Conservation (phyloP, 2,113 vertebrate genomes). For the Crocuta crocuta region DNA sequence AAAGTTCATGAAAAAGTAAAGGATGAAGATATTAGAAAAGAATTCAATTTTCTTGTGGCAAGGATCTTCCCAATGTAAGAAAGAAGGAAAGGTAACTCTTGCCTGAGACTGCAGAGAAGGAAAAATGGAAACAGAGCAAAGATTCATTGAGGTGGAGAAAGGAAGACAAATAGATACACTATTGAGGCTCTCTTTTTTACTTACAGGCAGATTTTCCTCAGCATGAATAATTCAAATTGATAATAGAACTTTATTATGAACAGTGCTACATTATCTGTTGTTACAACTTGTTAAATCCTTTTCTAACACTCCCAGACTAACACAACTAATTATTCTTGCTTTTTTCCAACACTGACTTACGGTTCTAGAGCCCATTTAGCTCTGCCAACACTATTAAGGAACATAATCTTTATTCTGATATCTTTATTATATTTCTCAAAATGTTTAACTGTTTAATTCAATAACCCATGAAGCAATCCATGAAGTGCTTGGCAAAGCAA, state of each 20-base stretch:
- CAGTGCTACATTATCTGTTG: neutral
- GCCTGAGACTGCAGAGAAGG: neutral
- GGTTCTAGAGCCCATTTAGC: neutral
- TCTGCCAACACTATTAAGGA: neutral
- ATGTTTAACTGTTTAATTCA: slow-evolving; percentile 5
- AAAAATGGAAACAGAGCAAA: slow-evolving; percentile 20
- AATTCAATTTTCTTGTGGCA: slow-evolving; percentile 7
- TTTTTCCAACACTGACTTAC: slow-evolving; percentile 26
- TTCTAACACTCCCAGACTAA: slow-evolving; percentile 20
- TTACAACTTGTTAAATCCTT: slow-evolving; percentile 26
- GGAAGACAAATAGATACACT: neutral
- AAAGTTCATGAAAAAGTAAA: neutral
- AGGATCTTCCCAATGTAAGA: neutral
- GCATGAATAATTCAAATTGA: slow-evolving; percentile 7
- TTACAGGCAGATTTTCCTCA: slow-evolving; percentile 12
- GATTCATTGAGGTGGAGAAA: neutral
- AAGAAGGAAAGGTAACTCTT: neutral
- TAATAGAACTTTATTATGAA: slow-evolving; percentile 9
- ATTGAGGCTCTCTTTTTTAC: neutral
- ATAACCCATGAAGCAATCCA: neutral
- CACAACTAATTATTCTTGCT: neutral
- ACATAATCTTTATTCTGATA: slow-evolving; percentile 3
- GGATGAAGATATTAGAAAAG: slow-evolving; percentile 25
- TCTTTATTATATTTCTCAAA: slow-evolving; percentile 42
- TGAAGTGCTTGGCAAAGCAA: neutral